Base-by-base conservation (phyloP, 2,888 invertebrate genomes). In the Ptilodon capucinus region DNA sequence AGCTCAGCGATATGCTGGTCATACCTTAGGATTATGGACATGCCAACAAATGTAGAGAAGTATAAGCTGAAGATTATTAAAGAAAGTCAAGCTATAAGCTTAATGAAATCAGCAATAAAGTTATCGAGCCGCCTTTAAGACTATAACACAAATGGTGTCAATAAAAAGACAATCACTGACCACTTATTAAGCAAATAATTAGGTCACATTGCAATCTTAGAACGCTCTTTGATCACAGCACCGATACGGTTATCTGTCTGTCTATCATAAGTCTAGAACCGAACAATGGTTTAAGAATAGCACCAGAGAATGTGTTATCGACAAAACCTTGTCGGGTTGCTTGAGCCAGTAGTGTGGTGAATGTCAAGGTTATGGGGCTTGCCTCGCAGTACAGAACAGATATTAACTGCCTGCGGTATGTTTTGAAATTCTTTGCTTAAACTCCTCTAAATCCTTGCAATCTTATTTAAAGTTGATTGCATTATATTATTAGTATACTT, bases 331-430 rank as follows among this genome's bases (percentile, higher is more conserved):
- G 39, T 39, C 7, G 23, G 8, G 19, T 23, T 14, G 16, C 25
- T 7, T 18, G 5, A 16, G 16, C 5, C 13, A 13, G n/a, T 21
- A 13, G n/a, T 19, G 14, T 17, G 4, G 23, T 40, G 40, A 40
- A 40, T 40, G 40, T 25, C 40, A 40, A 40, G 40, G 40, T 8
- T 16, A 25, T 25, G 40, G 40, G 13, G 25, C 25, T 25, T 40
- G 21, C 11, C 25, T 14, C n/a, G 28, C 28, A n/a, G 11, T 28
- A n/a, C n/a, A 28, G n/a, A 11, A 28, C 4, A n/a, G n/a, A 8
- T 2, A 23, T 9, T 23, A 23, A n/a, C n/a, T 11, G 8, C 7
- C 3, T 3, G 28, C 4, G 28, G 11, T n/a, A 4, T 3, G 28
- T 2, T n/a, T 28, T 28, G 28, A 28, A 11, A 28, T 28, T n/a